Base-by-base conservation (phyloP, 2,113 vertebrate species). In the Corythornis vintsioides region DNA sequence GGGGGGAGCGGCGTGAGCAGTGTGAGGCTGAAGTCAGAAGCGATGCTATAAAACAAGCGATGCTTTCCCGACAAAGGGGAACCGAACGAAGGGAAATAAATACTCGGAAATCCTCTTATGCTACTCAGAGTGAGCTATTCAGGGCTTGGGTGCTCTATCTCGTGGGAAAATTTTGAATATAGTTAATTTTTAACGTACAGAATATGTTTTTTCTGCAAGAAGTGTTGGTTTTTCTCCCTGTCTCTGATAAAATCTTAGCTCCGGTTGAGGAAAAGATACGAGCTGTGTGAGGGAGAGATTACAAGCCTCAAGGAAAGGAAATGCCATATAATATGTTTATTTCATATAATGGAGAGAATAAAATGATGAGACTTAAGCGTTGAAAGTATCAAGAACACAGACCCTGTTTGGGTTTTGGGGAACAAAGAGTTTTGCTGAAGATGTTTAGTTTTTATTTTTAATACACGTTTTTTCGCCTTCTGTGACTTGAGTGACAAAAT, bases 381-480 rank as follows among this genome's bases (percentile, higher is more conserved):
- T 52, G 20, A 78, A 53, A 45, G 13, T 45, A 52, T 65, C 33
- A 53, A 65, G 35, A 75, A 22, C 28, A 40, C 2, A 0, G 80
- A 40, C 31, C 48, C 11, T 8, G 2, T 57, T 53, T 74, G 43
- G 22, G 25, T 75, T 65, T 70, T 50, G 38, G 28, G 42, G 40
- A 79, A 13, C 31, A 56, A 64, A 64, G 24, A 47, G 3, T 11
- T 16, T 74, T 57, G 28, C 50, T 57, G 61, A 86, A 83, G 45
- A n/a, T 35, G 6, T 17, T 78, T 38, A 43, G 10, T 55, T 31
- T 48, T 67, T 45, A 42, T 29, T 94, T 89, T 82, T 72, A 63
- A 19, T 29, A 18, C 10, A 18, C 0, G 1, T 20, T 21, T 84
- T 4, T 61, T 40, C 7, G 60, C 15, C 2, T 61, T 29, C 22